These are phyloP conservation scores for Spinibarbus caldwelli DNA, from an alignment of 2,797 vertebrate species.

Conservation along the genomic window DNA sequence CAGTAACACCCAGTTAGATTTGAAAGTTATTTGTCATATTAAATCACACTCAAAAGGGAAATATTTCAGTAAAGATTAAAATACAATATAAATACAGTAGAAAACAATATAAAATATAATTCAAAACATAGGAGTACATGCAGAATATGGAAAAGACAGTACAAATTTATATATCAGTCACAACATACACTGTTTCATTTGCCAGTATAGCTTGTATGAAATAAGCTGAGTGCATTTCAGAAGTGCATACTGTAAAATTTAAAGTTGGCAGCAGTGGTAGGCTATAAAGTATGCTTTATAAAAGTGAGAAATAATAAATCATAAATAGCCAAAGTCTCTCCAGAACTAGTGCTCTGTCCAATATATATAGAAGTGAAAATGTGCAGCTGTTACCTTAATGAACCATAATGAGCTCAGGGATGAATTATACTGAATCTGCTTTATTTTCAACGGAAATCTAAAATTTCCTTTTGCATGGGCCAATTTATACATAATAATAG, in stretches of 20 bases:
- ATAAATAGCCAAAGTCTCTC: not conserved
- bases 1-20: not conserved
- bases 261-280: not conserved
- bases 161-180: not conserved
- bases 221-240: not conserved
- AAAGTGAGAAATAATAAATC: not conserved
- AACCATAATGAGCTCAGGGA: not conserved
- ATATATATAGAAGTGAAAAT: not conserved
- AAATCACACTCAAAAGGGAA: not conserved
- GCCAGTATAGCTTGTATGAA: not conserved
- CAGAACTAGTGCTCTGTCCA: not conserved
- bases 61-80: not conserved
- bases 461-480: not conserved
- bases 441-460: not conserved
- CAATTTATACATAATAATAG: not conserved
- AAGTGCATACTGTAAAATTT: not conserved
- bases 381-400: constrained; percentile 16
- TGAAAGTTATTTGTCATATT: not conserved
- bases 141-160: not conserved
- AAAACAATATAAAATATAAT: not conserved
- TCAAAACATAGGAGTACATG: not conserved
- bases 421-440: not conserved
- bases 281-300: not conserved
- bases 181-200: not conserved
- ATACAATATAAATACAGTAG: not conserved